These are phyloP conservation scores for Caradrina kadenii DNA, from an alignment of 2,888 invertebrate genomes.

Conservation along the genomic window DNA sequence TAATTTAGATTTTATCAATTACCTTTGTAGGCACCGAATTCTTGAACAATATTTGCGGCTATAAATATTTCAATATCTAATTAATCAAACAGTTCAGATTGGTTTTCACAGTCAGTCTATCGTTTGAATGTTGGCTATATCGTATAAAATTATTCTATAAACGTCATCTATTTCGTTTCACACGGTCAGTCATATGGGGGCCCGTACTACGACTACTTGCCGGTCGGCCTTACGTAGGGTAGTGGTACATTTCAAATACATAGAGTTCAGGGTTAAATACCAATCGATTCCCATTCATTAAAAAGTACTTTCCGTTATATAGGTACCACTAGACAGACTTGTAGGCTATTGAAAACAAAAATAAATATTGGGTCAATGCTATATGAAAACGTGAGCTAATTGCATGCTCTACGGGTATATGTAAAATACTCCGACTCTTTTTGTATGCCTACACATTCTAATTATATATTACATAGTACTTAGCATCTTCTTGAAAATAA, in stretches of 20 bases:
- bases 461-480: not conserved
- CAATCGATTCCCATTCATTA: conserved; percentile 82
- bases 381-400: conserved; percentile 16
- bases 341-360: conserved; percentile 31
- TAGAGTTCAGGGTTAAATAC: conserved; percentile 84
- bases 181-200: conserved; percentile 69
- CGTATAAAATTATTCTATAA: conserved; percentile 21
- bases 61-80: not conserved
- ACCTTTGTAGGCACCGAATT: conserved; percentile 16
- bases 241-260: conserved; percentile 67
- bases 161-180: conserved; percentile 46
- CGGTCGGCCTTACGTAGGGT: conserved; percentile 64
- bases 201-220: conserved; percentile 72
- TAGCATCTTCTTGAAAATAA: not conserved
- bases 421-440: not conserved
- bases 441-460: too few species aligned
- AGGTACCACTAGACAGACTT: conserved; percentile 36
- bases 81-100: not conserved
- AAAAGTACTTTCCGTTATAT: conserved; percentile 58
- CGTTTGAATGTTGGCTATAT: conserved; percentile 22
- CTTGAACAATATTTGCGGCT: conserved; percentile 3
- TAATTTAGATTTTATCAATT: conserved; percentile 59
- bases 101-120: conserved; percentile 9
- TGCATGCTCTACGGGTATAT: not conserved
- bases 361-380: conserved; percentile 13